phyloP scores from a whole-genome alignment of 2,797 vertebrate species.

The Peromyscus eremicus region DNA sequence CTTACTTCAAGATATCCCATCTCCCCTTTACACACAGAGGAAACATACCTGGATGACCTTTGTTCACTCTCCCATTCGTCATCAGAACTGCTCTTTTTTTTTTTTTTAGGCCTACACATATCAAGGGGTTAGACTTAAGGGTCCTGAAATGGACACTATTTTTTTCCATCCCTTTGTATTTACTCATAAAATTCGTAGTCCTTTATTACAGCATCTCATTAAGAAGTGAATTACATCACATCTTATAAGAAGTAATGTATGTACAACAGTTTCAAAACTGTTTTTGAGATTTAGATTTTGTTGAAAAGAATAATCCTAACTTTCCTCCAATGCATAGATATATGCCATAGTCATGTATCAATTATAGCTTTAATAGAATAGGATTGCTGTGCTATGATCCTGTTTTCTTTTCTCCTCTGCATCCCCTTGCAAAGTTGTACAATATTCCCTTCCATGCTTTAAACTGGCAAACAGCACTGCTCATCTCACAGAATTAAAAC shows the following conservation, averaged over 20 bases:
- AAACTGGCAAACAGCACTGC: slow-evolving; percentile 66
- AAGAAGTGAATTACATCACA: neutral
- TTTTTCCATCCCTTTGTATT: neutral
- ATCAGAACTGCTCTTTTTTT: slow-evolving; percentile 4
- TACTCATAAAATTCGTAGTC: neutral
- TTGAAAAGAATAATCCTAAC: neutral
- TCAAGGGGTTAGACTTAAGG: neutral
- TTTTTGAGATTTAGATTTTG: slow-evolving; percentile 47
- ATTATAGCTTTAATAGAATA: slow-evolving; percentile 9
- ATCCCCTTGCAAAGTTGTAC: slow-evolving; percentile 10
- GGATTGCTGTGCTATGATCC: neutral
- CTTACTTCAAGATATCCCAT: neutral
- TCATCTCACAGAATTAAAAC: slow-evolving; percentile 77
- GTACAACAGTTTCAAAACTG: neutral
- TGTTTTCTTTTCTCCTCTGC: neutral
- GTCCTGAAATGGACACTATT: neutral
- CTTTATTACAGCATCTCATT: slow-evolving; percentile 3
- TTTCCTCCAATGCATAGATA: neutral
- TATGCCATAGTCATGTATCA: neutral
- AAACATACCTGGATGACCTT: neutral
- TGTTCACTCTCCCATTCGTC: neutral
- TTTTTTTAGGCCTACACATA: neutral
- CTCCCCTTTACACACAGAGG: neutral
- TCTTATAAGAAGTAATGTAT: neutral
- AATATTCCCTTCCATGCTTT: slow-evolving; percentile 49